These are phyloP conservation scores for Brachionus plicatilis DNA, from an alignment of 1,140 invertebrate genomes.

Conservation along the genomic window DNA sequence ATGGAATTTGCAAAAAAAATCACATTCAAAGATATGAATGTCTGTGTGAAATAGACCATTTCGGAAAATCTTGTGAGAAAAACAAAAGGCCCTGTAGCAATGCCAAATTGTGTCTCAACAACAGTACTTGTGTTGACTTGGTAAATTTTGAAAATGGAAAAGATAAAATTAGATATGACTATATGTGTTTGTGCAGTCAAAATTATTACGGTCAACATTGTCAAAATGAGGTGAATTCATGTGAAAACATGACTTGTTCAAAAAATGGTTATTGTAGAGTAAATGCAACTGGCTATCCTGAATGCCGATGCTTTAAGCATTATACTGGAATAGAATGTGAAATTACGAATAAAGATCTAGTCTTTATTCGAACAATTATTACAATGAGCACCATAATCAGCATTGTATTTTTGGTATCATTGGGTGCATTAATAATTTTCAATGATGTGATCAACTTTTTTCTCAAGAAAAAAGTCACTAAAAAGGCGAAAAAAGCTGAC, in stretches of 20 bases:
- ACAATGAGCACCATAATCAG: neutral
- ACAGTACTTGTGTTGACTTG: neutral
- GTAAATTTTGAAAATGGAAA: neutral
- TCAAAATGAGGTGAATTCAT: neutral
- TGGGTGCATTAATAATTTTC: neutral
- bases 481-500: neutral
- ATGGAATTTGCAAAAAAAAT: neutral
- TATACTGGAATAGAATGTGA: neutral
- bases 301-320: neutral
- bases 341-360: neutral
- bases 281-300: neutral
- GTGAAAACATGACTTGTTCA: slow-evolving; percentile 15
- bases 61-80: neutral
- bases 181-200: neutral
- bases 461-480: neutral
- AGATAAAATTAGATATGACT: neutral
- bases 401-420: neutral
- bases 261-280: neutral
- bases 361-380: neutral
- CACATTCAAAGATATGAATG: neutral
- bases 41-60: neutral
- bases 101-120: neutral
- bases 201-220: neutral
- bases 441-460: neutral
- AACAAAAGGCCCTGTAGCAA: neutral